Evolutionary conservation across 2,113 vertebrate species (phyloP).

Genomic region (Accipiter cooperii): DNA sequence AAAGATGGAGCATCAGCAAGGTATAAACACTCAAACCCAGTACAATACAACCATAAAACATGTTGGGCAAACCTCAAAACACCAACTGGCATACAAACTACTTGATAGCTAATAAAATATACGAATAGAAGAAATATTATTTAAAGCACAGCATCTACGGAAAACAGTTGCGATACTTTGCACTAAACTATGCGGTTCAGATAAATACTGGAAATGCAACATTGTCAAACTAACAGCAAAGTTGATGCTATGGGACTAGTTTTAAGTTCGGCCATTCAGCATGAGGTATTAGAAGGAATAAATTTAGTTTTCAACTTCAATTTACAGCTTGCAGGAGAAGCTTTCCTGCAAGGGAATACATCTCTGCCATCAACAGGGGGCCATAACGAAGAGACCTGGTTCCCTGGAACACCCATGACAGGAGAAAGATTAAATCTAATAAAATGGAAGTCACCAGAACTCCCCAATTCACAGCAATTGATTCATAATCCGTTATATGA

Average conservation of each 20-base stretch:
- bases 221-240: conserved; percentile 8
- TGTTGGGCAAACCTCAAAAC: not conserved
- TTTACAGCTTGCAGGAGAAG: conserved; percentile 23
- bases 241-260: not conserved
- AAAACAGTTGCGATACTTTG: not conserved
- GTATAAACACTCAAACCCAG: not conserved
- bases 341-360: conserved; percentile 11
- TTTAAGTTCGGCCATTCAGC: not conserved
- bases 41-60: not conserved
- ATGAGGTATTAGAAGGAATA: conserved; percentile 16
- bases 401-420: conserved; percentile 8
- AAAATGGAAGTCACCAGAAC: conserved; percentile 28
- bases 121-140: not conserved
- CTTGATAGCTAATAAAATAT: not conserved
- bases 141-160: not conserved
- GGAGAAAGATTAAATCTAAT: conserved; percentile 49
- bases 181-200: not conserved
- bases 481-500: conserved; percentile 39
- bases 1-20: not conserved
- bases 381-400: not conserved
- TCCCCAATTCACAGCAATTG: not conserved
- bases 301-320: conserved; percentile 38
- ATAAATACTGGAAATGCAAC: not conserved
- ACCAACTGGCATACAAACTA: not conserved
- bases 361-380: not conserved